These are phyloP conservation scores for Capreolus pygargus DNA, from an alignment of 2,113 vertebrate genomes.

Conservation along the genomic window DNA sequence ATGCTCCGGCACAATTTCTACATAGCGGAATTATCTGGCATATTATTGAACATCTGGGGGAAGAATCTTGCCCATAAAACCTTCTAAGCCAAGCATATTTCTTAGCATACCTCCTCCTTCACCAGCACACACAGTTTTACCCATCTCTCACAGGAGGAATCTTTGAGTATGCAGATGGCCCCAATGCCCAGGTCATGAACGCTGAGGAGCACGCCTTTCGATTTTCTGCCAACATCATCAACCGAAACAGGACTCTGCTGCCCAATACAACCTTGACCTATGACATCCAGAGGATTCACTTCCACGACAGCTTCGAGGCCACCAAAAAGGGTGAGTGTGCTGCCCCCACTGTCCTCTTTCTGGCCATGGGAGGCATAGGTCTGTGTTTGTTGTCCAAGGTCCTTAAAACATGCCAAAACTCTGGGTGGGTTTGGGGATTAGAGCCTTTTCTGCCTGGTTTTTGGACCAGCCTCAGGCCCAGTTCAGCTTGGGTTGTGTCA, in stretches of 20 bases:
- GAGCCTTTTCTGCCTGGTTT: background rate
- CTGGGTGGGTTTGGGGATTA: no score
- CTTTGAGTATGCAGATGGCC: constrained; percentile 95
- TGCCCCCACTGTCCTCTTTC: background rate
- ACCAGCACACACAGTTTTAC: background rate
- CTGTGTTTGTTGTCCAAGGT: background rate
- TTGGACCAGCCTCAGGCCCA: background rate
- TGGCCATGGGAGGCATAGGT: rapidly evolving
- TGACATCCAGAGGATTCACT: constrained; percentile 99
- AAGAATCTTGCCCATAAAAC: background rate
- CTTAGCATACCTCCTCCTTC: background rate
- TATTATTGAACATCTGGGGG: background rate
- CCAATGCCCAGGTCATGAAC: constrained; percentile 92
- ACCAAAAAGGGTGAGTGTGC: constrained; percentile 94
- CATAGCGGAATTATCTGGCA: background rate
- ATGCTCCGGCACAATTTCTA: background rate
- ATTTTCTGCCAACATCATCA: constrained; percentile 98
- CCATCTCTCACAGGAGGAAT: constrained; percentile 91
- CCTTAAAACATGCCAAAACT: background rate
- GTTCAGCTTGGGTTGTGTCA: background rate
- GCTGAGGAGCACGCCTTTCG: constrained; percentile 97
- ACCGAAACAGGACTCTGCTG: constrained; percentile 96
- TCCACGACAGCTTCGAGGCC: constrained; percentile 99
- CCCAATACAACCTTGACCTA: constrained; percentile 98
- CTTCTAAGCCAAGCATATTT: background rate